Conservation (phyloP, 2,113 vertebrate species). For the Sardina pilchardus region DNA sequence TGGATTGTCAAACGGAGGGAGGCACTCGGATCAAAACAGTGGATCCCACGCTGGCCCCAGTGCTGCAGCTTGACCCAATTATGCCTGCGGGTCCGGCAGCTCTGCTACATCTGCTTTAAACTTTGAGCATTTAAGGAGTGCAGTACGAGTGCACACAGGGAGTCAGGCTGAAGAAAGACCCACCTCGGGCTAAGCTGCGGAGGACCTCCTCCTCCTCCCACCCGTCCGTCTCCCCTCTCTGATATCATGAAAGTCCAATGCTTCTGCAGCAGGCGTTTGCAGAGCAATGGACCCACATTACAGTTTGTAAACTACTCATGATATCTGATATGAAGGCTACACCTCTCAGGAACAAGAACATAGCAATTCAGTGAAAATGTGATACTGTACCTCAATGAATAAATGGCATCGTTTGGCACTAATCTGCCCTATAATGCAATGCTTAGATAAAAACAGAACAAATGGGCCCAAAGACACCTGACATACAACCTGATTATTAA, state of each 20-base stretch:
- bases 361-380: too few species aligned
- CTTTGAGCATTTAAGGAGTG: background rate
- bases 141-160: background rate
- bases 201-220: slow-evolving; percentile 4
- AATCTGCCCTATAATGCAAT: too few species aligned
- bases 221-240: background rate
- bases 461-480: too few species aligned
- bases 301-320: background rate
- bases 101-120: slow-evolving; percentile 28
- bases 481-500: too few species aligned
- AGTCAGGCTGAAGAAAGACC: background rate
- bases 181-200: background rate
- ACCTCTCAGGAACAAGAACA: background rate
- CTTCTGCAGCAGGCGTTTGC: background rate
- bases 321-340: background rate
- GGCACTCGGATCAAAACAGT: background rate
- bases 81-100: background rate
- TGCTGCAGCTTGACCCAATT: slow-evolving; percentile 28
- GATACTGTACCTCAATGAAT: too few species aligned
- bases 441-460: too few species aligned
- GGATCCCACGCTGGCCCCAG: background rate
- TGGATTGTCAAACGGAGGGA: background rate
- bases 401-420: too few species aligned
- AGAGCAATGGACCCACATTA: background rate
- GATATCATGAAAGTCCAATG: background rate